Percentiles rank a stretch among this genome's conserved stretches.
Evolutionary conservation across 2,797 vertebrate genomes (phyloP).

Genomic region (Premnoplex brunnescens): DNA sequence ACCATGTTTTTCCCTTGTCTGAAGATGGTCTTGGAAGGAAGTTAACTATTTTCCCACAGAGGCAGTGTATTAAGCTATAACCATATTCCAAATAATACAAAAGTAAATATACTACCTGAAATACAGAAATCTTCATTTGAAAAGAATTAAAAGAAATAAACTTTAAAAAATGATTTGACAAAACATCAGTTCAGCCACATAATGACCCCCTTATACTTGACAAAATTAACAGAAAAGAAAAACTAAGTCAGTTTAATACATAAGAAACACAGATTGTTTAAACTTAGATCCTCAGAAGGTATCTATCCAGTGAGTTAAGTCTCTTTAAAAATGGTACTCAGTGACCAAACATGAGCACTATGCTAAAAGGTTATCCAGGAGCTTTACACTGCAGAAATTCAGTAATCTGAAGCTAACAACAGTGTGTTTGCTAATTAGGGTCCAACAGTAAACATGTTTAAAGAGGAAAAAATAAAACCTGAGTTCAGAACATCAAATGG

Average conservation of each 20-base stretch:
- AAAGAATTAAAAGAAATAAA: conserved; percentile 55
- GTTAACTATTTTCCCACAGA: background rate
- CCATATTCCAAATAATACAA: conserved; percentile 47
- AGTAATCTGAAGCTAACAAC: background rate
- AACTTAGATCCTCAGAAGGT: background rate
- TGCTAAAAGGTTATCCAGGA: background rate
- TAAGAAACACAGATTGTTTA: background rate
- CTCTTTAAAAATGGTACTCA: background rate
- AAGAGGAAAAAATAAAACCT: background rate
- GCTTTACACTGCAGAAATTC: background rate
- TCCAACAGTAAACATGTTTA: background rate
- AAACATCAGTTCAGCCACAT: conserved; percentile 29
- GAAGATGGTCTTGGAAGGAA: conserved; percentile 32
- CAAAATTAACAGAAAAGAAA: conserved; percentile 18
- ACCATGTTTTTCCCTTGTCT: conserved; percentile 57
- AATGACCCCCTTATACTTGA: background rate
- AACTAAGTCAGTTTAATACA: background rate
- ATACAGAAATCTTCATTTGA: conserved; percentile 53
- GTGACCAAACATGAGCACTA: background rate
- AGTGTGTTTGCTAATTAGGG: conserved; percentile 3
- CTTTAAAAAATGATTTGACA: background rate
- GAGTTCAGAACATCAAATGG: background rate
- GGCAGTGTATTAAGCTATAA: conserved; percentile 54
- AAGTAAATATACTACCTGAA: conserved; percentile 60
- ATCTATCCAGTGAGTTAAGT: conserved; percentile 12